Conservation (phyloP, 2,113 vertebrate genomes). For the Oxyruncus cristatus region DNA sequence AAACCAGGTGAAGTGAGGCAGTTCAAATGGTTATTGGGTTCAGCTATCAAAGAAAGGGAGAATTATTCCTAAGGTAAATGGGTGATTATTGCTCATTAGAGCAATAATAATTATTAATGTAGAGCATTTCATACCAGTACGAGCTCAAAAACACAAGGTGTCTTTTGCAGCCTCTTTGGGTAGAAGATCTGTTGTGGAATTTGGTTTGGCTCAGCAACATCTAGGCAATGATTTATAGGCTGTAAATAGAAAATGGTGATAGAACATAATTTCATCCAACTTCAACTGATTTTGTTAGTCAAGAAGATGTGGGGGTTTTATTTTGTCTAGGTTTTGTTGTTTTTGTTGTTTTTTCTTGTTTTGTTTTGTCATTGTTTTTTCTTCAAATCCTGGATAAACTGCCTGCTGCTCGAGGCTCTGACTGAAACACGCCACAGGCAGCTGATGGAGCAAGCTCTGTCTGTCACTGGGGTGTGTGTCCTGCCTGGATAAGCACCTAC, state of each 20-base stretch:
- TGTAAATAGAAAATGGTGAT: background rate
- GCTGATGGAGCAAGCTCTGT: background rate
- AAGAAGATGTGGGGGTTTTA: background rate
- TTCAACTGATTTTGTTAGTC: background rate
- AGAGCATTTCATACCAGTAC: background rate
- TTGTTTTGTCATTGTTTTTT: background rate
- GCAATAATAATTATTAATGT: background rate
- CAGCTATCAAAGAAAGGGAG: background rate
- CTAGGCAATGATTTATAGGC: background rate
- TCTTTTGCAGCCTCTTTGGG: background rate
- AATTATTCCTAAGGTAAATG: background rate
- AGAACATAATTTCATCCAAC: background rate
- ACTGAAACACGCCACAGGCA: background rate
- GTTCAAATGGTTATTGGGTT: background rate
- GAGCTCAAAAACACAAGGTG: background rate
- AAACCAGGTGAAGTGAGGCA: background rate
- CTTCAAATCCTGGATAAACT: too few relatives aligned
- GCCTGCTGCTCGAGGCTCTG: background rate
- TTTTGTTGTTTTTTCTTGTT: background rate
- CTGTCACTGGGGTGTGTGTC: background rate
- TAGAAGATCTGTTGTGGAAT: background rate
- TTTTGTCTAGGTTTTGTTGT: background rate
- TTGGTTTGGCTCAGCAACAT: background rate
- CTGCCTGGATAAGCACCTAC: background rate
- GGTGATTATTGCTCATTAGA: background rate